Evolutionary conservation across 2,888 invertebrate genomes (phyloP), one percentile per base, ranked within the genome.

Genomic region (Mesorhabditis spiculigera): DNA sequence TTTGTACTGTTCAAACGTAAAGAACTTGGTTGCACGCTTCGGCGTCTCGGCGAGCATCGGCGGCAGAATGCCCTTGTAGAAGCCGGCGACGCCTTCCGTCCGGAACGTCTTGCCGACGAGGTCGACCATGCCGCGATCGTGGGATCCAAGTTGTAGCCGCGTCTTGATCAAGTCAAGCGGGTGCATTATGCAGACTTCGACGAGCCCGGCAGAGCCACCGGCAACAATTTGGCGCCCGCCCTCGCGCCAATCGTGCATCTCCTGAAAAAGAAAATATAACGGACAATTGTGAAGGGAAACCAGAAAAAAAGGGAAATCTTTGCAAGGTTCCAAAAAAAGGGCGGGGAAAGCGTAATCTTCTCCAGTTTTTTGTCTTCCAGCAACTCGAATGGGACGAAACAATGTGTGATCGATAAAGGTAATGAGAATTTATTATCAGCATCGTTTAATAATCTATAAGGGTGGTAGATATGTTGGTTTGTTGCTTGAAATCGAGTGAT

Each of bases 11-110:
- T 95, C 95, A 88, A 95, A 95, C 44, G 93, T 92, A 82, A 93
- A 91, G 87, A 95, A 95, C 90, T 95, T 95, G 13, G 93, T 92
- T 16, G 95, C 95, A 84, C 95, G 88, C 87, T 95, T 95, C 3
- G 95, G 95, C 1, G 95, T 95, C 88, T 95, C 95, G 6, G 93
- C 94, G 73, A 95, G 87, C 80, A 95, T 91, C 5, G 95, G 95
- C 5, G 95, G 95, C 77, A 95, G 81, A 78, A 95, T 93, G 73
- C 95, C 95, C 89, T 80, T 80, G 63, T 82, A 82, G 65, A 82
- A 82, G 5, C 82, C 82, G 5, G 68, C 69, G 5, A 82, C 86
- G 83, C 95, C 95, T 89, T 95, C 95, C 79, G 90, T 89, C 80
- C 87, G 90, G 84, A 93, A 92, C 92, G 95, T 95, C 89, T 93